Evolutionary conservation across 2,888 invertebrate species (phyloP).

Genomic region (Trissoscelio sp.): DNA sequence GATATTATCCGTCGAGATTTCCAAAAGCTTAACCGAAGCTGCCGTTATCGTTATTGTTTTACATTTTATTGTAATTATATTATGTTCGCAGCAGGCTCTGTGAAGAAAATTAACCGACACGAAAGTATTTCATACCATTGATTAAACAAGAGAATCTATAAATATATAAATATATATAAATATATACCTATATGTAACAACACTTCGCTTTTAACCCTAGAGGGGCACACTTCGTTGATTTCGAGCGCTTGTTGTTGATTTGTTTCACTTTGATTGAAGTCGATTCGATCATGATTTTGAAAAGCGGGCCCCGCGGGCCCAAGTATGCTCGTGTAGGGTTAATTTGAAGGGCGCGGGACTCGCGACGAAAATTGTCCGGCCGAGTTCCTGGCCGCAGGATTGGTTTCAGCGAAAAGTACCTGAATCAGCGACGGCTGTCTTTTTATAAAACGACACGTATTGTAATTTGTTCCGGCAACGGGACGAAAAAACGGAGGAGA

Average conservation of each 20-base stretch:
- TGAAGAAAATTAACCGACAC: constrained; percentile 55
- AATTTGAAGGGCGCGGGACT: constrained; percentile 37
- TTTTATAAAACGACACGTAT: constrained; percentile 55
- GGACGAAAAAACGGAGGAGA: constrained; percentile 24
- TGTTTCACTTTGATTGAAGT: constrained; percentile 6
- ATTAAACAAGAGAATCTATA: constrained; percentile 36
- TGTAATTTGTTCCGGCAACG: constrained; percentile 6
- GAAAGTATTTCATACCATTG: constrained; percentile 63
- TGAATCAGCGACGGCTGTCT: constrained; percentile 65
- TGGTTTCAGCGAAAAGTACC: constrained; percentile 68
- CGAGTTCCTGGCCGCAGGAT: constrained; percentile 29
- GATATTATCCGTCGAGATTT: constrained; percentile 28
- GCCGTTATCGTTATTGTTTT: constrained; percentile 61
- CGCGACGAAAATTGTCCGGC: constrained; percentile 8
- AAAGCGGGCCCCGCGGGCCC: background rate
- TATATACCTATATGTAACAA: constrained; percentile 21
- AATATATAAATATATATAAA: constrained; percentile 43
- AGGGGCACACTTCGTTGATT: constrained; percentile 41
- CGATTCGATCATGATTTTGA: background rate
- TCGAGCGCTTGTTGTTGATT: constrained; percentile 4
- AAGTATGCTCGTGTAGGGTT: constrained; percentile 54
- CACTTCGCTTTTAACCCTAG: constrained; percentile 59
- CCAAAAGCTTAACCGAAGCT: constrained; percentile 39
- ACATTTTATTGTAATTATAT: constrained; percentile 62
- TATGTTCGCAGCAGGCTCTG: constrained; percentile 68